Evolutionary conservation across 2,888 invertebrate genomes (phyloP).

Genomic region (Xanthorhoe designata): DNA sequence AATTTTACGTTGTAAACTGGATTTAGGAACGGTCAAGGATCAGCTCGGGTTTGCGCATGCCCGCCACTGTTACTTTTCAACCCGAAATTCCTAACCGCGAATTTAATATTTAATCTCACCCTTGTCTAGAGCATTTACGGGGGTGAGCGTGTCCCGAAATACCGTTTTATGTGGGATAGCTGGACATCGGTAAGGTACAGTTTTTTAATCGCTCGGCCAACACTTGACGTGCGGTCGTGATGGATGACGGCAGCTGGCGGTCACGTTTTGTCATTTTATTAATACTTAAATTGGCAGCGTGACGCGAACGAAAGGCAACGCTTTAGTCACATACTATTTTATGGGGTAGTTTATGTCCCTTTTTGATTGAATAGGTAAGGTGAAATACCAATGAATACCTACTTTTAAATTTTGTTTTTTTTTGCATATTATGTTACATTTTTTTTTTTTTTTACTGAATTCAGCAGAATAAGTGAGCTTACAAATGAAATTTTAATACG

Average conservation of each 20-base stretch:
- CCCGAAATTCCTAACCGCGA: constrained; percentile 82
- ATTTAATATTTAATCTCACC: constrained; percentile 85
- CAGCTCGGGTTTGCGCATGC: constrained; percentile 67
- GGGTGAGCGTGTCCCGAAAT: constrained; percentile 72
- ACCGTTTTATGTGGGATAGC: constrained; percentile 60
- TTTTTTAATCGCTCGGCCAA: constrained; percentile 79
- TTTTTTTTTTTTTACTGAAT: neutral
- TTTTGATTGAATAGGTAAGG: constrained; percentile 11
- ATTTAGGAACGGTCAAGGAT: constrained; percentile 67
- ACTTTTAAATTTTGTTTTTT: neutral
- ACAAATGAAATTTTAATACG: no score
- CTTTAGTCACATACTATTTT: constrained; percentile 53
- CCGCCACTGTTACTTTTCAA: constrained; percentile 74
- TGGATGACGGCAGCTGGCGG: constrained; percentile 74
- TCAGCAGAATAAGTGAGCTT: no score
- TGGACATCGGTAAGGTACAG: constrained; percentile 72
- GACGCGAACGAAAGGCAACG: constrained; percentile 73
- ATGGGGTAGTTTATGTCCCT: constrained; percentile 33
- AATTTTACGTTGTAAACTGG: constrained; percentile 71
- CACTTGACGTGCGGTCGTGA: constrained; percentile 80
- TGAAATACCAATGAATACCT: neutral
- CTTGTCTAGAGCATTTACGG: constrained; percentile 84
- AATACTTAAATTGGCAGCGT: constrained; percentile 83
- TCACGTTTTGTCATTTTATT: constrained; percentile 85
- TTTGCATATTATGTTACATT: no score